Conservation (phyloP, 2,797 vertebrate genomes). For the Macroramphosus scolopax region DNA sequence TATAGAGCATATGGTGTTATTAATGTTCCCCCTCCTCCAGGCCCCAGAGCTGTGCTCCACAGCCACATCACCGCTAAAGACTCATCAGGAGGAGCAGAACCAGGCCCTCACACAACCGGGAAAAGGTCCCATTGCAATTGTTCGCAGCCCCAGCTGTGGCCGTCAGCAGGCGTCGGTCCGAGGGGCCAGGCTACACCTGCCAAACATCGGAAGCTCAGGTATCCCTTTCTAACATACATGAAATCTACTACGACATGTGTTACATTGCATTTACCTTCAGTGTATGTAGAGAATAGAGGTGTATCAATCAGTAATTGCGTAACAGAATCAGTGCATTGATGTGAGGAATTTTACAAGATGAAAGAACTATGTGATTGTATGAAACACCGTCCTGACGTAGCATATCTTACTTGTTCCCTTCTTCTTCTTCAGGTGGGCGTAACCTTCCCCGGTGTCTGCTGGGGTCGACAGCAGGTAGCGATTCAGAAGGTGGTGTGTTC, state of each 20-base stretch:
- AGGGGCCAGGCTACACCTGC: conserved; percentile 77
- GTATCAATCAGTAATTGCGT: no score
- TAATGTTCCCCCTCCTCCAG: conserved; percentile 59
- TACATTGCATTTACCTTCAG: background rate
- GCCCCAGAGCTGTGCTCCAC: conserved; percentile 83
- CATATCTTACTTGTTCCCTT: no score
- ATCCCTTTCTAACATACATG: no score
- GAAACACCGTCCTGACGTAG: no score
- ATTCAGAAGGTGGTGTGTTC: conserved; percentile 88
- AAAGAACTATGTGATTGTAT: no score
- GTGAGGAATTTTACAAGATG: no score
- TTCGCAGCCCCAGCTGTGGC: conserved; percentile 87
- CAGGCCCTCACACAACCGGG: conserved; percentile 85
- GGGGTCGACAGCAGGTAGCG: conserved; percentile 73
- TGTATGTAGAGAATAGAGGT: no score
- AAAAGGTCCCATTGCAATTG: conserved; percentile 78
- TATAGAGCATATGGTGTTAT: no score
- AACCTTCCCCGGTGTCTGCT: conserved; percentile 87
- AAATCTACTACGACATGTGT: no score
- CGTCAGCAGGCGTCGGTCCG: conserved; percentile 84
- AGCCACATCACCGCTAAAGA: conserved; percentile 85
- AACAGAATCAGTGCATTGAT: no score
- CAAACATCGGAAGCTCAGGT: conserved; percentile 79
- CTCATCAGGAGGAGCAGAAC: conserved; percentile 84
- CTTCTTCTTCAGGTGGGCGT: conserved; percentile 73